Evolutionary conservation across 2,888 invertebrate genomes (phyloP).

Genomic region (Tachina grossa): DNA sequence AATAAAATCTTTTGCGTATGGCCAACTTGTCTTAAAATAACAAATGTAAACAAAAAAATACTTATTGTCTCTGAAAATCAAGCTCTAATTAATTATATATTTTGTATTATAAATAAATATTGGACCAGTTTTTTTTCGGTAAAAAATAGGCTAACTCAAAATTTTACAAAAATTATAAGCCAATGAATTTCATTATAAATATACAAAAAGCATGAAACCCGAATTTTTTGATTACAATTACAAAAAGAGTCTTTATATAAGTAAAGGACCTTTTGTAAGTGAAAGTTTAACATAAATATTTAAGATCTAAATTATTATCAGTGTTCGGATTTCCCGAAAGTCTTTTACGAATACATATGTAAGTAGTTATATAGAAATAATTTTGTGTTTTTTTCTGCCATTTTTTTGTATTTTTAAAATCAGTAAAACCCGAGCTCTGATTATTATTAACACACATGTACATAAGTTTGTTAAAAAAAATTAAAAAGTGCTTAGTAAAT

Average conservation of each 20-base stretch:
- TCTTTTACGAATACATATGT: no score
- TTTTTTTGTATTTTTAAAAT: no score
- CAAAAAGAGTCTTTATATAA: not conserved
- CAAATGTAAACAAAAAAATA: not conserved
- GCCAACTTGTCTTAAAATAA: not conserved
- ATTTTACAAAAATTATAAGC: slow-evolving; percentile 19
- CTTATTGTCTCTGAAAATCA: not conserved
- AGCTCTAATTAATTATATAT: not conserved
- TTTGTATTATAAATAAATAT: slow-evolving; percentile 30
- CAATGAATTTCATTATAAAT: slow-evolving; percentile 30
- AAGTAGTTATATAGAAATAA: no score
- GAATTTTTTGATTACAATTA: slow-evolving; percentile 20
- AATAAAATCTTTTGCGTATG: no score
- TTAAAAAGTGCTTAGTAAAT: slow-evolving; percentile 28
- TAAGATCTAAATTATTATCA: not conserved
- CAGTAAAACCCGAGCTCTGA: no score
- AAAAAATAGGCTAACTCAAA: not conserved
- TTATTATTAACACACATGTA: not conserved
- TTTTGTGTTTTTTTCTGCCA: no score
- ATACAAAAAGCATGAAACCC: slow-evolving; percentile 28
- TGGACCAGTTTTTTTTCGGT: slow-evolving; percentile 53
- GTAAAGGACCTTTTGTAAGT: not conserved
- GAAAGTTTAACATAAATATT: not conserved
- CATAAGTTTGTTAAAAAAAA: slow-evolving; percentile 4
- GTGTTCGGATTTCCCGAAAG: no score